Percentiles rank a stretch among this genome's conserved stretches.
These are phyloP conservation scores for Vannuccia rotundouncinata DNA, from an alignment of 2,888 invertebrate genomes.

Conservation along the genomic window DNA sequence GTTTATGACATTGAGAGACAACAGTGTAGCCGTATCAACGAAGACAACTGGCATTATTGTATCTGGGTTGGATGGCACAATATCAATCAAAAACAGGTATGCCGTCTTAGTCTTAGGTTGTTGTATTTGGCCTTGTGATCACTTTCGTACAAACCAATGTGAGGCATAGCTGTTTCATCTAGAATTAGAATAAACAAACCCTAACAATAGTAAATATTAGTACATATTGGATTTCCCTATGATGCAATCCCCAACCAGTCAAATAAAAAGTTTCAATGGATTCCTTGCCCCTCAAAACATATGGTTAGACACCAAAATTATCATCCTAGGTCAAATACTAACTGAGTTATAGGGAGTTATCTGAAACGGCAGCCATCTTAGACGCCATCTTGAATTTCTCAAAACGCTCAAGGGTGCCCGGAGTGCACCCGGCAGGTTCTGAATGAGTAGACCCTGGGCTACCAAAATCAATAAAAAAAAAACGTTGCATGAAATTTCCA, in stretches of 20 bases:
- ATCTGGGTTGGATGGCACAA: background rate
- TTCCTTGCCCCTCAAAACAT: background rate
- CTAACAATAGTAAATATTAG: no score
- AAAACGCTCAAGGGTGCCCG: background rate
- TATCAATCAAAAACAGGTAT: conserved; percentile 9
- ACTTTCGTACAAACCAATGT: no score
- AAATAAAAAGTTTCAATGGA: background rate
- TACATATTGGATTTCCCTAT: background rate
- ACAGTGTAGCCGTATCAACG: no score
- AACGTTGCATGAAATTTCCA: background rate
- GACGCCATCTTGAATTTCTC: background rate
- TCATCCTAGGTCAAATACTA: background rate
- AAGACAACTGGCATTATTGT: conserved; percentile 1
- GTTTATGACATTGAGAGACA: no score
- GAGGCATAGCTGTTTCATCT: no score
- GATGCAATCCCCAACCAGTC: background rate
- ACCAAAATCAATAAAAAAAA: background rate
- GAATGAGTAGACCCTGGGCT: background rate
- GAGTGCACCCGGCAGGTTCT: background rate
- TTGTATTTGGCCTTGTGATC: background rate
- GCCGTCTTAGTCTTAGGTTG: conserved; percentile 4
- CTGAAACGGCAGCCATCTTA: background rate
- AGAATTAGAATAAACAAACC: no score
- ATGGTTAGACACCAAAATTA: background rate
- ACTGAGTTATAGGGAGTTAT: background rate